These are phyloP conservation scores for Aproaerema taeniolella DNA, from an alignment of 2,888 invertebrate genomes.

Conservation along the genomic window DNA sequence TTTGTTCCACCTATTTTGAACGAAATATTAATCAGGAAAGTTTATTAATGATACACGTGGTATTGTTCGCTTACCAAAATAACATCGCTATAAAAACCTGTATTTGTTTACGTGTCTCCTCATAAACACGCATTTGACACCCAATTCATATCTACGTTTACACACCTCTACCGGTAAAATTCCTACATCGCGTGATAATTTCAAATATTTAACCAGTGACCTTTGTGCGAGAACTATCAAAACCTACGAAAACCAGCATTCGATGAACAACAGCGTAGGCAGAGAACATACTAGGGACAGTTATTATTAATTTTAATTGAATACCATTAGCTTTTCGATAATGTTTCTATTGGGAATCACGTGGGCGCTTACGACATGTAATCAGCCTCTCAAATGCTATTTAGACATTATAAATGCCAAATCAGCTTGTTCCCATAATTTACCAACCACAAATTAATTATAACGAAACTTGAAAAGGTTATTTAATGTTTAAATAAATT, in stretches of 20 bases:
- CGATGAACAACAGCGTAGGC: constrained; percentile 9
- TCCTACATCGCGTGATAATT: constrained; percentile 1
- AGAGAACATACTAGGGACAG: constrained; percentile 6
- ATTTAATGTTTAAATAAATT: not conserved
- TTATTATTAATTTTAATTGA: constrained; percentile 17
- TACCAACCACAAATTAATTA: constrained; percentile 12
- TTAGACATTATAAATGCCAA: constrained; percentile 18
- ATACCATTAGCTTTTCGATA: constrained; percentile 14
- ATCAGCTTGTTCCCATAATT: constrained; percentile 13
- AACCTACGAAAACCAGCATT: constrained; percentile 1
- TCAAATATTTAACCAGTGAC: constrained; percentile 5
- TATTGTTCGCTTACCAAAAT: no score
- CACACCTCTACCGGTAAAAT: no score
- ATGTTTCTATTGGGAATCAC: constrained; percentile 11
- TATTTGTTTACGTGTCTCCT: no score
- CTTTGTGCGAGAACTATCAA: constrained; percentile 1
- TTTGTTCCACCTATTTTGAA: no score
- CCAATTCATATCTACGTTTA: no score
- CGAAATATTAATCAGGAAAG: no score
- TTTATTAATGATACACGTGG: no score
- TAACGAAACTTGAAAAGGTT: not conserved
- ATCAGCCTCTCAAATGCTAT: constrained; percentile 13
- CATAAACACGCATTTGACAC: no score
- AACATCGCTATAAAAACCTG: no score
- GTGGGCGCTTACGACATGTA: constrained; percentile 16